Base-by-base conservation (phyloP, 2,113 vertebrate species). In the Alaudala cheleensis region DNA sequence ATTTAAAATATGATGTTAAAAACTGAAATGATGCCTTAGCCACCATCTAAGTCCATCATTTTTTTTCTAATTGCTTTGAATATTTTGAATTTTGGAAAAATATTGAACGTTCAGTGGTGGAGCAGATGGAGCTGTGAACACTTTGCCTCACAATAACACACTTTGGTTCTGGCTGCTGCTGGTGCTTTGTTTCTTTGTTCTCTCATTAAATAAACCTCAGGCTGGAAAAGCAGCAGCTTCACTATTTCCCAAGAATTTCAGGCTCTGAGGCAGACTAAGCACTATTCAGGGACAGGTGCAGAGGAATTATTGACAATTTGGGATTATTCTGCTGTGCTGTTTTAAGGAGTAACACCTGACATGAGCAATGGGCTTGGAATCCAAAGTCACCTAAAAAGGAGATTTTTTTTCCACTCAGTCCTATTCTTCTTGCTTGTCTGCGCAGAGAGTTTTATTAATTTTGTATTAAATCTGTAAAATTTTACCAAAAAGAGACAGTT, bases 61-160 rank as follows among this genome's bases (percentile, higher is more conserved):
- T 54, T 96, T 80, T 24, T 16, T 50, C 90, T 96, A 97, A 97
- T 96, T 97, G 91, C 81, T 95, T 80, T 82, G 72, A 77, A 90
- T 73, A 96, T 93, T 95, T 80, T 82, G 72, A 77, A 90, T 73
- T 97, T 93, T 70, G 15, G 13, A 84, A 71, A 96, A 96, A 95
- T 96, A 96, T 97, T 97, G 96, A 94, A 93, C 71, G 96, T 72
- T 97, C 61, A 34, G 47, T 95, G 65, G 69, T 90, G 77, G 95
- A 97, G 94, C 97, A 98, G 97, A 97, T 97, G 96, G 97, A 93
- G 78, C 88, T 94, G 72, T 29, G 86, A 97, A 91, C 16, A 7
- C 62, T 91, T 88, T 80, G 82, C 87, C 81, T 25, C 76, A 37
- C 96, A 88, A 82, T 95, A 86, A 97, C 77, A 61, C 74, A 70